Evolutionary conservation across 2,888 invertebrate species (phyloP), one percentile per base, ranked within the genome.

Genomic region (Mellilla xanthometata): DNA sequence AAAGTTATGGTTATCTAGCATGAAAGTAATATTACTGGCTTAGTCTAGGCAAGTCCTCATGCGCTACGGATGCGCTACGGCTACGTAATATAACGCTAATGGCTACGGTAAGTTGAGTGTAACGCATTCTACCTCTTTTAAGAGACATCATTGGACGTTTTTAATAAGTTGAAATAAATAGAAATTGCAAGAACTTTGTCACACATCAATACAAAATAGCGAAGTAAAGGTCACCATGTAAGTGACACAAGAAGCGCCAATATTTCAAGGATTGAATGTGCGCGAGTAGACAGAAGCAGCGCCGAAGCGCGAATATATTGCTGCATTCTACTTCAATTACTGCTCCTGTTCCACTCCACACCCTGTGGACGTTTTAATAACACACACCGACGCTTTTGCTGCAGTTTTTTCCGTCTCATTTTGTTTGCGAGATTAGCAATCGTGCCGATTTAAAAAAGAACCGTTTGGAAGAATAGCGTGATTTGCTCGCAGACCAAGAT

Each of bases 261-360:
- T 81, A 80, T 76, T 72, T 79, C 76, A 77, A 77, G 26, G 19
- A 9, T 35, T 24, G 26, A 31, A n/a, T 30, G 27, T n/a, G 2
- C 10, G 54, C 24, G 78, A 72, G 23, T 6, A 13, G 77, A 66
- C 61, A 59, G 22, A 13, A 8, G 23, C 26, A 26, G 29, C 29
- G 11, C 12, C 56, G 49, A 52, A 52, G 49, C 60, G 45, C 53
- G 45, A 63, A 73, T 76, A 74, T 78, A 79, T 74, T 67, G 59
- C 65, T 52, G 61, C 62, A 67, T 74, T 68, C 62, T 55, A 67
- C 68, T 70, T 65, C 67, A 69, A 76, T 67, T 71, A 68, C 61
- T 62, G 60, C 60, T 62, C 64, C 56, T 60, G 54, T 54, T 61
- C 52, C 58, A 38, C 52, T 42, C 27, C 40, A 40, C 41, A 15